Percentiles rank a stretch among this genome's conserved stretches.
These are phyloP conservation scores for Andrena chrysosceles DNA, from an alignment of 2,888 invertebrate genomes.

Conservation along the genomic window DNA sequence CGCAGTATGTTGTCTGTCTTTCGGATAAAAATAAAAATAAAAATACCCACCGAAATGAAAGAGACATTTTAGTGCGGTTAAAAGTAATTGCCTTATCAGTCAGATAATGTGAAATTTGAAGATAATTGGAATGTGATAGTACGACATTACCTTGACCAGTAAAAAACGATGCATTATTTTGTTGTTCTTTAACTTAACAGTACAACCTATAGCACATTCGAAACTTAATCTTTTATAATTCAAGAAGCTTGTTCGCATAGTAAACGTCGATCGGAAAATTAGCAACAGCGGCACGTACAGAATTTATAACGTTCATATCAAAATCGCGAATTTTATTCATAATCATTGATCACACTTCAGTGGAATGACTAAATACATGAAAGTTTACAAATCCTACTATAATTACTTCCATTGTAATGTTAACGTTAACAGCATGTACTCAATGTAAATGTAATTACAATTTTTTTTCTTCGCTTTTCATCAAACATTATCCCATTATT, in stretches of 20 bases:
- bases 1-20: neutral
- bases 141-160: slow-evolving; percentile 4
- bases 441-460: neutral
- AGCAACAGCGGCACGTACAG: neutral
- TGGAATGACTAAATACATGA: slow-evolving; percentile 3
- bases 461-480: neutral
- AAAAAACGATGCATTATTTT: neutral
- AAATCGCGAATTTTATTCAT: slow-evolving; percentile 14
- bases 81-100: too few species aligned
- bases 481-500: neutral
- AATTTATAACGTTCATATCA: slow-evolving; percentile 20
- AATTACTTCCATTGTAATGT: neutral
- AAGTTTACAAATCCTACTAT: slow-evolving; percentile 8
- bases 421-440: neutral
- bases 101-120: neutral
- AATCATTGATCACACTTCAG: neutral
- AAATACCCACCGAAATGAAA: neutral
- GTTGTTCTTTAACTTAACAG: neutral
- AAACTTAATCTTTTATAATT: neutral
- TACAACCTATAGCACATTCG: neutral
- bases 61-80: neutral
- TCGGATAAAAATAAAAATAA: neutral
- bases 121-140: slow-evolving; percentile 36
- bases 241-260: neutral
- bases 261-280: neutral